Evolutionary conservation across 1,140 invertebrate species (phyloP).

Genomic region (Macrobrachium nipponense): DNA sequence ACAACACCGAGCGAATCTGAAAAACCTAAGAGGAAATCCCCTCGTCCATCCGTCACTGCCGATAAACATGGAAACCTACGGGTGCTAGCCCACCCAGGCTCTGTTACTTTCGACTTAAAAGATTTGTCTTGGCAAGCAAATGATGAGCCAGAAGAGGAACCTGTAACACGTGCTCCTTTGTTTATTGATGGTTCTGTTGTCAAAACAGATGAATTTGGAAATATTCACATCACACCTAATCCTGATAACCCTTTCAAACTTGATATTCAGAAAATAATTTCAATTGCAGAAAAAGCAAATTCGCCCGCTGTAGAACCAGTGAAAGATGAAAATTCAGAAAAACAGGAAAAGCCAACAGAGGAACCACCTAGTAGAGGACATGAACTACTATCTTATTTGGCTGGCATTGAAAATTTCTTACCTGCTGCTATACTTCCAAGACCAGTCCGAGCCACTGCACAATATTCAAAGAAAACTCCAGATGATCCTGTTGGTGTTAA

Average conservation of each 20-base stretch:
- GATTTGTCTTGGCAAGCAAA: neutral
- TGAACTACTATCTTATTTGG: slow-evolving; percentile 2
- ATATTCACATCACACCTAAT: slow-evolving; percentile 23
- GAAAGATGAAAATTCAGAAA: neutral
- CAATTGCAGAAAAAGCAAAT: slow-evolving; percentile 14
- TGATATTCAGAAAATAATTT: slow-evolving; percentile 18
- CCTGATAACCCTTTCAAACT: neutral
- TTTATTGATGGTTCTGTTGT: neutral
- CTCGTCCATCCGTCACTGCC: neutral
- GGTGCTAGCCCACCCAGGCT: neutral
- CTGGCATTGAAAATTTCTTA: neutral
- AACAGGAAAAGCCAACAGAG: neutral
- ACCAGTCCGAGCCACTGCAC: neutral
- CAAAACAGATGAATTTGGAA: neutral
- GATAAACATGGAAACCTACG: neutral
- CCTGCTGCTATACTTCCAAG: slow-evolving; percentile 9
- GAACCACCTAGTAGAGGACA: slow-evolving; percentile 13
- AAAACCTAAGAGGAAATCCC: too few species aligned
- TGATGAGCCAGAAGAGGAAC: neutral
- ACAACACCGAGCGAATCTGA: neutral
- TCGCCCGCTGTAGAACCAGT: neutral
- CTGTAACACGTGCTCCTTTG: neutral
- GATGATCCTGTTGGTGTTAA: neutral
- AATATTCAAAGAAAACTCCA: too few species aligned
- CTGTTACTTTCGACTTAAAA: neutral